These are phyloP conservation scores for Tenodera sinensis DNA, from an alignment of 2,888 invertebrate genomes.

Conservation along the genomic window DNA sequence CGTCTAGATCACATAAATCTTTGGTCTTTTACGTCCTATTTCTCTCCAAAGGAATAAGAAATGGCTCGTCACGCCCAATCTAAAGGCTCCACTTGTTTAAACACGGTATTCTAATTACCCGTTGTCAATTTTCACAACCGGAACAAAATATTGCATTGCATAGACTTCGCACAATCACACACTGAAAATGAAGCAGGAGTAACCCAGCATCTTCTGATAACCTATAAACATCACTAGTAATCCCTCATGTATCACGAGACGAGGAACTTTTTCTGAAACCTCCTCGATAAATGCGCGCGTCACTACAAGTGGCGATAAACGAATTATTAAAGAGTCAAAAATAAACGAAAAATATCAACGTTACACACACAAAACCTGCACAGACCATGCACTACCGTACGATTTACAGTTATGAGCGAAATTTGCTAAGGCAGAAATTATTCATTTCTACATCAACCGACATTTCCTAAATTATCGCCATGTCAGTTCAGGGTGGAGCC, in stretches of 20 bases:
- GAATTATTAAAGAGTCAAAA: background rate
- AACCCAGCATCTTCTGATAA: background rate
- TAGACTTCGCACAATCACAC: background rate
- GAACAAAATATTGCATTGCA: background rate
- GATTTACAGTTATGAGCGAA: background rate
- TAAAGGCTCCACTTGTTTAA: background rate
- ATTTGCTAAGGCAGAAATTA: background rate
- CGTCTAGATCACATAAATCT: conserved; percentile 11
- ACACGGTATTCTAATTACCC: background rate
- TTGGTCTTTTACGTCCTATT: background rate
- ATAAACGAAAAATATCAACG: too few relatives aligned
- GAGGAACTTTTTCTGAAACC: background rate
- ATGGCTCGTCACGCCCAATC: background rate
- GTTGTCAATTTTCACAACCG: background rate
- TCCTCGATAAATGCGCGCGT: background rate
- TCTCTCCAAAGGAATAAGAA: background rate
- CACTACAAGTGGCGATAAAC: background rate
- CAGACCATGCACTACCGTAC: background rate
- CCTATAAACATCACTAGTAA: background rate
- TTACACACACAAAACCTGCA: background rate
- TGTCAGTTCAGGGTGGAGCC: background rate
- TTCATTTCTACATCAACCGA: background rate
- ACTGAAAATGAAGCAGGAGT: background rate
- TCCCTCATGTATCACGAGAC: background rate
- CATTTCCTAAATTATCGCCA: background rate